A percentile compares a stretch with the other conserved stretches of the same genome.
Conservation (phyloP, 2,888 invertebrate species). For the Rotaria magnacalcarata region DNA sequence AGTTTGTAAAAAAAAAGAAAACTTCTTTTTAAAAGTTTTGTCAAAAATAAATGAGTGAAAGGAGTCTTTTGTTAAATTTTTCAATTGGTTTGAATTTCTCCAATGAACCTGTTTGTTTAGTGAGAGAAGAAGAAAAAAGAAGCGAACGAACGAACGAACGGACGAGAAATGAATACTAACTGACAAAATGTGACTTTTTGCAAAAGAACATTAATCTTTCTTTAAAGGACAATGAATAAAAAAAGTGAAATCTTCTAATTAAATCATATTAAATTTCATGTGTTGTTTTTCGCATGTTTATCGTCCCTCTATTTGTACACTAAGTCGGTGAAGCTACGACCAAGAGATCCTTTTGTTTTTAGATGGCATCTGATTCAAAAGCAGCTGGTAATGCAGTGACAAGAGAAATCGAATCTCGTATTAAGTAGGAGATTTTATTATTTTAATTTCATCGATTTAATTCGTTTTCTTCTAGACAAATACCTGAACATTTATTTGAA, state of each 20-base stretch:
- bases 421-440: not conserved
- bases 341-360: not conserved
- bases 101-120: not conserved
- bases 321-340: not conserved
- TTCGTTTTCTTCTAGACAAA: not conserved
- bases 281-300: too few relatives aligned
- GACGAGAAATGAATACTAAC: not conserved
- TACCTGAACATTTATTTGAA: not conserved
- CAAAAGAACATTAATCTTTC: not conserved
- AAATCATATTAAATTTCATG: not conserved
- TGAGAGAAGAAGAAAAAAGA: not conserved
- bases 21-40: too few relatives aligned
- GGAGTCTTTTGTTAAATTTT: not conserved
- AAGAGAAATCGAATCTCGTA: slow-evolving; percentile 34
- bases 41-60: too few relatives aligned
- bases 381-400: not conserved
- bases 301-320: not conserved
- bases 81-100: not conserved
- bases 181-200: slow-evolving; percentile 5
- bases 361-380: slow-evolving; percentile 18
- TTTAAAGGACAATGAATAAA: not conserved
- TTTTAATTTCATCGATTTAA: not conserved
- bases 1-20: too few relatives aligned
- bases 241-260: not conserved
- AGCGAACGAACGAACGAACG: not conserved